Conservation (phyloP, 2,888 invertebrate genomes). For the Watsonalla binaria region DNA sequence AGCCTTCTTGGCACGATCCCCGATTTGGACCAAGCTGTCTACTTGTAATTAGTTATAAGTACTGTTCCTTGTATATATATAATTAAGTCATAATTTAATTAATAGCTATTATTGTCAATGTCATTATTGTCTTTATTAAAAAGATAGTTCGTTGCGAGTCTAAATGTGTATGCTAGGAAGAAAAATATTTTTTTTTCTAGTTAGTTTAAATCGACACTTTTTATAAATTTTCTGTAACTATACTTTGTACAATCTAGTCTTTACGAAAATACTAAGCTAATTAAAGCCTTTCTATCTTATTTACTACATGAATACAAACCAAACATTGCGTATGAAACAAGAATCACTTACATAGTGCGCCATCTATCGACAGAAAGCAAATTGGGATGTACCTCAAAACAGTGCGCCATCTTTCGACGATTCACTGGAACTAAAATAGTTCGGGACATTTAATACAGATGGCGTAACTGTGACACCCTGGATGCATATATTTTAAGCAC, state of each 20-base stretch:
- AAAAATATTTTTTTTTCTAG: constrained; percentile 11
- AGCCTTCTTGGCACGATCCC: too few relatives aligned
- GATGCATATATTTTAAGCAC: neutral
- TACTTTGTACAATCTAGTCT: constrained; percentile 69
- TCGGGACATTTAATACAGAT: neutral
- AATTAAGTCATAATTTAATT: too few relatives aligned
- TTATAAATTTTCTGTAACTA: constrained; percentile 16
- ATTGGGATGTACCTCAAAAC: neutral
- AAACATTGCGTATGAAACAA: neutral
- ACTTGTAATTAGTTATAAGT: too few relatives aligned
- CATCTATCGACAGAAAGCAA: neutral
- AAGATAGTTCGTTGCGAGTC: constrained; percentile 27
- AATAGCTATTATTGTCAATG: constrained; percentile 29
- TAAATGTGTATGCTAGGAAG: constrained; percentile 1
- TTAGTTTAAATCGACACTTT: constrained; percentile 13
- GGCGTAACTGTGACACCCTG: neutral
- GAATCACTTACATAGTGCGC: too few relatives aligned
- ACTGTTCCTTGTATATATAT: too few relatives aligned
- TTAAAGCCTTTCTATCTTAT: constrained; percentile 74
- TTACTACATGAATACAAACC: constrained; percentile 26
- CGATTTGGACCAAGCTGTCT: too few relatives aligned
- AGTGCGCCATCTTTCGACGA: neutral
- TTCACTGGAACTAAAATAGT: neutral
- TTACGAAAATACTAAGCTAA: constrained; percentile 70
- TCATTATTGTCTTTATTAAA: constrained; percentile 15